Evolutionary conservation across 2,888 invertebrate genomes (phyloP).

Genomic region (Latheticus oryzae): DNA sequence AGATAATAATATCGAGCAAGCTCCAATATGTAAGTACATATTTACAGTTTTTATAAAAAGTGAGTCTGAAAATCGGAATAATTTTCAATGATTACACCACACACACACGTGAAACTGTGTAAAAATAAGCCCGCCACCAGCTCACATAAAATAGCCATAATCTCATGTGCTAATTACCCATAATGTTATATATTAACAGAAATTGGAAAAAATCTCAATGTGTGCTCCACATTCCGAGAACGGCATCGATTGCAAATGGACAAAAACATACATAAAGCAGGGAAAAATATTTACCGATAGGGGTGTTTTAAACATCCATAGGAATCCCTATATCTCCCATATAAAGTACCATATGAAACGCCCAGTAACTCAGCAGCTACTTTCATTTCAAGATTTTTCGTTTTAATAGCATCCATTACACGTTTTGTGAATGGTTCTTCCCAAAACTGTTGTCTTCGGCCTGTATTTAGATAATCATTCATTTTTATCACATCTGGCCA

Average conservation of each 20-base stretch:
- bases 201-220: slow-evolving; percentile 17
- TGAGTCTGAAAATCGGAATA: too few relatives aligned
- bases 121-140: too few relatives aligned
- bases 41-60: too few relatives aligned
- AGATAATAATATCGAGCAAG: too few relatives aligned
- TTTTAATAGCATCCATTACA: slow-evolving; percentile 90
- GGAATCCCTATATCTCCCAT: slow-evolving; percentile 89
- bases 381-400: slow-evolving; percentile 93
- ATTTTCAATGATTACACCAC: too few relatives aligned
- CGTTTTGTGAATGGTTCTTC: slow-evolving; percentile 90
- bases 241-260: slow-evolving; percentile 31
- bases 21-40: too few relatives aligned
- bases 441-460: slow-evolving; percentile 91
- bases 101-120: too few relatives aligned
- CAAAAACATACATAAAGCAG: slow-evolving; percentile 26
- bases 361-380: slow-evolving; percentile 90
- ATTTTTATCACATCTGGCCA: slow-evolving; percentile 83
- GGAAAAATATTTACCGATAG: slow-evolving; percentile 76
- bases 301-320: slow-evolving; percentile 90
- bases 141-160: too few relatives aligned
- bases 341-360: slow-evolving; percentile 90
- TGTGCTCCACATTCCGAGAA: slow-evolving; percentile 31
- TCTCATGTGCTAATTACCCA: too few relatives aligned
- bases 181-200: too few relatives aligned
- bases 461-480: slow-evolving; percentile 87